A percentile compares a stretch with the other conserved stretches of the same genome.
Conservation (phyloP, 2,888 invertebrate genomes). For the Bellardia bayeri region DNA sequence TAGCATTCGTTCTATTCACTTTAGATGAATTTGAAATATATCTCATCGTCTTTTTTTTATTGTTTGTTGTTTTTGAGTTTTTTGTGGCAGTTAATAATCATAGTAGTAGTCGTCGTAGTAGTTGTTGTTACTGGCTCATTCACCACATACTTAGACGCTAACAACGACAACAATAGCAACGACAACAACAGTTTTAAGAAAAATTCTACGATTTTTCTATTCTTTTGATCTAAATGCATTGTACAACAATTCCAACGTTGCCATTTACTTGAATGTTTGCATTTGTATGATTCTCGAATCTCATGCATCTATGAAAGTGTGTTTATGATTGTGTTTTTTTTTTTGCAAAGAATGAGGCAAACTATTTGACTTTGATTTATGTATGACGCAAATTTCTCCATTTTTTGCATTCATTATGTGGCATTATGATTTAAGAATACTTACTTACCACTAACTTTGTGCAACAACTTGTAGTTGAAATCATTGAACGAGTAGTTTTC, state of each 20-base stretch:
- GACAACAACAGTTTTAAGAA: constrained; percentile 60
- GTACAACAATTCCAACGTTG: constrained; percentile 5
- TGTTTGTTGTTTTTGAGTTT: constrained; percentile 1
- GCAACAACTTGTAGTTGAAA: constrained; percentile 65
- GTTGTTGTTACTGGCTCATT: constrained; percentile 65
- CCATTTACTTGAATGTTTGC: constrained; percentile 34
- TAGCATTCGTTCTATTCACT: constrained; percentile 63
- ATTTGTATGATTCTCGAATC: constrained; percentile 25
- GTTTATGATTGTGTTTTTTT: constrained; percentile 1
- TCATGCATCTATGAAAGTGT: not conserved
- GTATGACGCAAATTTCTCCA: constrained; percentile 74
- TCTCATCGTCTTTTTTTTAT: constrained; percentile 49
- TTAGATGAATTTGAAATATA: constrained; percentile 49
- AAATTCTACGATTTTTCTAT: constrained; percentile 56
- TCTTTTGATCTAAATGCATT: constrained; percentile 27
- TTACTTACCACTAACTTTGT: constrained; percentile 58
- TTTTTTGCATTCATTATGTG: constrained; percentile 73
- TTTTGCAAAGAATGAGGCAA: constrained; percentile 4
- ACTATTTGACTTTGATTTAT: constrained; percentile 73
- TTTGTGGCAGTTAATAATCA: constrained; percentile 71
- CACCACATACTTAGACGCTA: constrained; percentile 72
- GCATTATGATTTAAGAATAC: constrained; percentile 74
- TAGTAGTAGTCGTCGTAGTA: constrained; percentile 51
- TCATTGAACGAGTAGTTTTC: constrained; percentile 34
- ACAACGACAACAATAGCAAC: constrained; percentile 59